Base-by-base conservation (phyloP, 2,113 vertebrate genomes). In the Mesitornis unicolor region DNA sequence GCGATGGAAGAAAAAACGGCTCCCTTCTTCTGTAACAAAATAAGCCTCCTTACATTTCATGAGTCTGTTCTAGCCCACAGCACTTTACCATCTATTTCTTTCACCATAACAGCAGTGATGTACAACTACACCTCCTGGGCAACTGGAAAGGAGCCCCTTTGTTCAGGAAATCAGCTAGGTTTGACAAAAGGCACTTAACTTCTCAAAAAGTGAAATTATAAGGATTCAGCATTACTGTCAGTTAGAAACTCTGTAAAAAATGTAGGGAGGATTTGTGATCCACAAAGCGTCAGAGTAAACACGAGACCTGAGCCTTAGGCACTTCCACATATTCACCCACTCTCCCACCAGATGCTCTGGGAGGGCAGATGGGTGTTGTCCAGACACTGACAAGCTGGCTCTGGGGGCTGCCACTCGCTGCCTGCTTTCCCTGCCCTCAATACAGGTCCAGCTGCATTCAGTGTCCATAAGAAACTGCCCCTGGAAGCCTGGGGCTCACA, bases 71-170 rank as follows among this genome's bases (percentile, higher is more conserved):
- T 57, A 85, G 79, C 75, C 40, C 53, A n/a, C 50, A 33, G 73
- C 59, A 63, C 22, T 88, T 65, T 19, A 8, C 63, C 68, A 48
- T 13, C 40, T 43, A 9, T 33, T 43, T 73, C 45, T 42, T 60
- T 36, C 73, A 25, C 50, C 6, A 0, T 1, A 54, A n/a, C 33
- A 78, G 33, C 42, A 56, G 0, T 59, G 82, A 84, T 53, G 57
- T 31, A 69, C 45, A 73, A 5, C 48, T 13, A 0, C 35, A 12
- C 63, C 65, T 63, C 53, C 82, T 31, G 48, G 69, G 82, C 56
- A 68, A n/a, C 35, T 48, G 56, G 38, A 63, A 91, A 48, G 51
- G 31, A 84, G 43, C 48, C 18, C 64, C 57, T 76, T 35, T 70
- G 47, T 7, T 84, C 25, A 59, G 68, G 42, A 84, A 70, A 84